Evolutionary conservation across 2,113 vertebrate genomes (phyloP), one percentile per base, ranked within the genome.

Genomic region (Accipiter cooperii): DNA sequence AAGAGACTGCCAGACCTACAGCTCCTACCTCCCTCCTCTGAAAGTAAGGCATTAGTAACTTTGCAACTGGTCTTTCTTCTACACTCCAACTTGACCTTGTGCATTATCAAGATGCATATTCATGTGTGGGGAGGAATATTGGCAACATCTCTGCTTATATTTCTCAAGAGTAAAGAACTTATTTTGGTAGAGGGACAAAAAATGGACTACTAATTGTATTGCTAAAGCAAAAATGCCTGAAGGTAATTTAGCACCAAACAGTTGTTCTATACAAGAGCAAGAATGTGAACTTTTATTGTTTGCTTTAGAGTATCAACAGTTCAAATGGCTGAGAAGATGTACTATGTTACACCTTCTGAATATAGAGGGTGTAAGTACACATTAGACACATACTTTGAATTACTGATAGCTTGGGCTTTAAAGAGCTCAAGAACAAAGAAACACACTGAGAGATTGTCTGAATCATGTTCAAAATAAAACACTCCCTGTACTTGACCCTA

Each of bases 391-490:
- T 89, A 93, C 40, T 97, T 96, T 63, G 75, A 95, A 87, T 95
- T 95, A 78, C 79, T 94, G 75, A 84, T 74, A 91, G 26, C 54
- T 91, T 47, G 25, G 26, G 16, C 17, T 92, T 88, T 90, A 90
- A 74, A 65, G 63, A 58, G 51, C 46, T 73, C 18, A 92, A 96
- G 84, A 94, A 95, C 87, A 81, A 92, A 94, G 80, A 87, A 93
- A 75, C 34, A 63, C n/a, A 40, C 44, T 84, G 42, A 96, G 55
- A 93, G 60, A 71, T 6, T 18, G 12, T 82, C 71, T 87, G 74
- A 84, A 90, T 85, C 71, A n/a, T 73, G 52, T 69, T 95, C 61
- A 94, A 92, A 97, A 97, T 76, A 92, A 81, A 93, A 57, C 74
- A 65, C 46, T 95, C 71, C 84, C 44, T 84, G 47, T 60, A 80